Evolutionary conservation across 2,888 invertebrate genomes (phyloP).

Genomic region (Phaonia tiefii): DNA sequence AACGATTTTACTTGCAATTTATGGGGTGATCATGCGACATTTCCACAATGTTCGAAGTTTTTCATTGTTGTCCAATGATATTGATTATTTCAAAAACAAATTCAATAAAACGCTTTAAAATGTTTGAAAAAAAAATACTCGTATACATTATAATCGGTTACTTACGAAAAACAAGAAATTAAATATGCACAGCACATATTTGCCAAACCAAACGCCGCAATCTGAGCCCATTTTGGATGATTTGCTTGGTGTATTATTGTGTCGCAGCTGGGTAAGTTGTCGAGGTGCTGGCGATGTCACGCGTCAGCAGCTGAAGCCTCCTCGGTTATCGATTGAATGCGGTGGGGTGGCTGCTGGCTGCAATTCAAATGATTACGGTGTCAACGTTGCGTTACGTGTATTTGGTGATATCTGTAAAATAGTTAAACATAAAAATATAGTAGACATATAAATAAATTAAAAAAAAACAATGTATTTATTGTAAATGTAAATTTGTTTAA

Average conservation of each 20-base stretch:
- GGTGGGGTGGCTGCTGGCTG: slow-evolving; percentile 26
- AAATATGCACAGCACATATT: slow-evolving; percentile 87
- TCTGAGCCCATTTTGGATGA: slow-evolving; percentile 81
- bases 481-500: slow-evolving; percentile 46
- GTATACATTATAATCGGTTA: no score
- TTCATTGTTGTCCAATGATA: no score
- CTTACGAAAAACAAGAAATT: slow-evolving; percentile 88
- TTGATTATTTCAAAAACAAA: neutral
- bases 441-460: slow-evolving; percentile 48
- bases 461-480: no score
- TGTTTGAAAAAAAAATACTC: slow-evolving; percentile 1
- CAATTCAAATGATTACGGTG: slow-evolving; percentile 44
- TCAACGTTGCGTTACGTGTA: slow-evolving; percentile 30
- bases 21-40: slow-evolving; percentile 14
- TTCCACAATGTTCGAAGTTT: slow-evolving; percentile 28
- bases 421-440: slow-evolving; percentile 34
- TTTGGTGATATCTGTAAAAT: slow-evolving; percentile 59
- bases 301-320: neutral
- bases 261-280: slow-evolving; percentile 16
- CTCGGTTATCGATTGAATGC: neutral
- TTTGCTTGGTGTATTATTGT: slow-evolving; percentile 14
- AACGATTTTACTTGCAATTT: slow-evolving; percentile 30
- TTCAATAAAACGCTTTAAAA: neutral
- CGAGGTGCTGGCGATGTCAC: neutral
- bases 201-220: slow-evolving; percentile 85